Evolutionary conservation across 2,113 vertebrate species (phyloP).

Genomic region (Amblyornis subalaris): DNA sequence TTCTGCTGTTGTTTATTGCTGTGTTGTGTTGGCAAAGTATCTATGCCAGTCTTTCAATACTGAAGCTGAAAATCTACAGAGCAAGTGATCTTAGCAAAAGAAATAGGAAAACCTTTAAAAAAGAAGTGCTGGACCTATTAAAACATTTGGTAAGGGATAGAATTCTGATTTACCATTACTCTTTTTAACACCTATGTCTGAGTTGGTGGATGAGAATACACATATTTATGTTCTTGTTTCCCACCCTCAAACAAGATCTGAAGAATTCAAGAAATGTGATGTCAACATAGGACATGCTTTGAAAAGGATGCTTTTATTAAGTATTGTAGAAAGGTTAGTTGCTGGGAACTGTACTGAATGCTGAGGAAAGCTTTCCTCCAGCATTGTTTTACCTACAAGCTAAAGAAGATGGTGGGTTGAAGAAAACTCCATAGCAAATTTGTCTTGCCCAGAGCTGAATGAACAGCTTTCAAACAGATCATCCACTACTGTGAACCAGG

Average conservation of each 20-base stretch:
- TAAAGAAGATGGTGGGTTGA: neutral
- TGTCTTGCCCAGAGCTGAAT: neutral
- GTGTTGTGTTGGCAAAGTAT: neutral
- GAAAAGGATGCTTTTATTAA: neutral
- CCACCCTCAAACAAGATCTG: neutral
- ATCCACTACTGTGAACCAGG: neutral
- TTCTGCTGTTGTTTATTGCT: neutral
- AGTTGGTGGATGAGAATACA: neutral
- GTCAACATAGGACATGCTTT: neutral
- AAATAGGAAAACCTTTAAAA: neutral
- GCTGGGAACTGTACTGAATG: neutral
- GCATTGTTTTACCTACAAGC: neutral
- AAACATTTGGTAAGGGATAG: neutral
- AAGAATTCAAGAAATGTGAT: neutral
- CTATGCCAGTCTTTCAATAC: neutral
- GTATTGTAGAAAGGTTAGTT: neutral
- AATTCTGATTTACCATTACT: neutral
- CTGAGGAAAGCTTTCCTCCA: neutral
- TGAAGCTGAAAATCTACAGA: neutral
- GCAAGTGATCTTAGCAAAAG: neutral
- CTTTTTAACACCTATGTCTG: neutral
- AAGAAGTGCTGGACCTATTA: neutral
- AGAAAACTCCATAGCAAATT: neutral
- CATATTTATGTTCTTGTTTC: neutral
- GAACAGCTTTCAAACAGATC: neutral